These are phyloP conservation scores for Anthoptus insignis DNA, from an alignment of 2,888 invertebrate genomes.

Conservation along the genomic window DNA sequence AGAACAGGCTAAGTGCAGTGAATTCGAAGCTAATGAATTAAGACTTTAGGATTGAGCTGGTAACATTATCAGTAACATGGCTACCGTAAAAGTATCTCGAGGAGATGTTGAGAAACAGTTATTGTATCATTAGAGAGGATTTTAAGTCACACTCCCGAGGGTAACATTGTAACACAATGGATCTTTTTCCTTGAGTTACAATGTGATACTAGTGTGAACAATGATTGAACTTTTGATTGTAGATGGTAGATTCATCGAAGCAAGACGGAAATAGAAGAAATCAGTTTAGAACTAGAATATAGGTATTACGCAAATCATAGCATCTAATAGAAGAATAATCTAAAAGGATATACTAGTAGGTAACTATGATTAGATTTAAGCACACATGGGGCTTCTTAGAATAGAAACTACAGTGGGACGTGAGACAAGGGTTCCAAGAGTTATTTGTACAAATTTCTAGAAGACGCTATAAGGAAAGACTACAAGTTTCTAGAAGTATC, in stretches of 20 bases:
- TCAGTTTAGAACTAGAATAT: conserved; percentile 18
- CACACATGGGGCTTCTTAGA: conserved; percentile 62
- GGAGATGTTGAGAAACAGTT: conserved; percentile 6
- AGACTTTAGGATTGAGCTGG: conserved; percentile 16
- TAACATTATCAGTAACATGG: conserved; percentile 12
- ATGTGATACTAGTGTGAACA: too few relatives aligned
- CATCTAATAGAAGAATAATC: conserved; percentile 31
- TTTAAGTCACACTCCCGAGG: too few relatives aligned
- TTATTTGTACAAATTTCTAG: conserved; percentile 78
- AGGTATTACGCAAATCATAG: conserved; percentile 21
- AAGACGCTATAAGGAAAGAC: conserved; percentile 64
- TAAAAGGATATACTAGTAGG: conserved; percentile 39
- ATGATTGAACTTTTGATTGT: too few relatives aligned
- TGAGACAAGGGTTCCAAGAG: conserved; percentile 80
- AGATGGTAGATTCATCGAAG: conserved; percentile 8
- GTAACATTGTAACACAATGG: too few relatives aligned
- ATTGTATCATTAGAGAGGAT: neutral
- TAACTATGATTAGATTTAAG: conserved; percentile 44
- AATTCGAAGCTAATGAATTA: conserved; percentile 17
- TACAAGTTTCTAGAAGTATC: conserved; percentile 67
- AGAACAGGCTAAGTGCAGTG: conserved; percentile 24
- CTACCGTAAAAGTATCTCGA: neutral
- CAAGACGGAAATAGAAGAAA: conserved; percentile 2
- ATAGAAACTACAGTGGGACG: conserved; percentile 79
- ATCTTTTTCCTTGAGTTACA: too few relatives aligned